Conservation (phyloP, 1,140 invertebrate genomes). For the Andrena cerasifolii region DNA sequence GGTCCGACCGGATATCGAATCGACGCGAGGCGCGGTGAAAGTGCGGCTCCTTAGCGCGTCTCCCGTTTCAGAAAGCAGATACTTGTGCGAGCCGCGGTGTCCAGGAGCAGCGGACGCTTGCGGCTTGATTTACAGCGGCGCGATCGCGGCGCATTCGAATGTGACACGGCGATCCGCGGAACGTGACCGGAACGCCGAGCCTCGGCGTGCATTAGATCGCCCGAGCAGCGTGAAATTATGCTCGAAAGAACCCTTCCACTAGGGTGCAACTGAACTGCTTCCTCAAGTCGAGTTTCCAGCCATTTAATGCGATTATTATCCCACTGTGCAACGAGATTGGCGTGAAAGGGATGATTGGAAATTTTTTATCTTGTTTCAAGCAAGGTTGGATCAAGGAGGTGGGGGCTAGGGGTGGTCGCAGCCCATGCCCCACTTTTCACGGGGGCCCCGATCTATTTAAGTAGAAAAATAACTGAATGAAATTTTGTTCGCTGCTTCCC, state of each 20-base stretch:
- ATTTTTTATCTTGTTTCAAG: too few species aligned
- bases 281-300: too few species aligned
- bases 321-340: too few species aligned
- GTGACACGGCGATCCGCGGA: not conserved
- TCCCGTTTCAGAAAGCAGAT: conserved; percentile 31
- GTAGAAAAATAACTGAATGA: too few species aligned
- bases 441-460: too few species aligned
- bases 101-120: not conserved
- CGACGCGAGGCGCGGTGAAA: conserved; percentile 22
- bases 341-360: too few species aligned
- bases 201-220: not conserved
- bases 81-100: conserved; percentile 21
- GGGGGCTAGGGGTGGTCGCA: too few species aligned
- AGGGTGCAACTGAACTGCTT: too few species aligned
- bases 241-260: not conserved
- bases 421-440: too few species aligned
- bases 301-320: too few species aligned
- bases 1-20: not conserved
- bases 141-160: conserved; percentile 11
- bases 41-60: conserved; percentile 14
- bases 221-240: conserved; percentile 19
- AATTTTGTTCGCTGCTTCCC: too few species aligned
- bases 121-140: conserved; percentile 24
- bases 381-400: too few species aligned
- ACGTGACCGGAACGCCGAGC: conserved; percentile 13